These are phyloP conservation scores for Eilema griseolum DNA, from an alignment of 2,888 invertebrate genomes.

Conservation along the genomic window DNA sequence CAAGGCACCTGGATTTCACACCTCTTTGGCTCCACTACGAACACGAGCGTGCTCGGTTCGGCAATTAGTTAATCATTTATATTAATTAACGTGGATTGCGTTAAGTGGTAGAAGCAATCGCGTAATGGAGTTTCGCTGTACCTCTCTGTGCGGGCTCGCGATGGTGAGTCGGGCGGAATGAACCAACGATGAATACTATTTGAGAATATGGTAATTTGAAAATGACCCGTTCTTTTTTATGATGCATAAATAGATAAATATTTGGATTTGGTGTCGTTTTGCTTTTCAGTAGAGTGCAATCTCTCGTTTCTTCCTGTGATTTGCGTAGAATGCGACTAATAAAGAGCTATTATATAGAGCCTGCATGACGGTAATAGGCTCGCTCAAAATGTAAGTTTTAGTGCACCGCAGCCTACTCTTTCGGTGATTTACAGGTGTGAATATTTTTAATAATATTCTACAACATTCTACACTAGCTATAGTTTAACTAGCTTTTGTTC, in stretches of 20 bases:
- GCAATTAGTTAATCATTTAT: constrained; percentile 50
- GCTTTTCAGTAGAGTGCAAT: too few relatives aligned
- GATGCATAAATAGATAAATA: background rate
- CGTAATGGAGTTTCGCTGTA: constrained; percentile 62
- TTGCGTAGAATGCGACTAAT: too few relatives aligned
- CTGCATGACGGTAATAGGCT: too few relatives aligned
- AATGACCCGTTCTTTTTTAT: constrained; percentile 14
- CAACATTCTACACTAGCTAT: too few relatives aligned
- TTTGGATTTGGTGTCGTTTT: too few relatives aligned
- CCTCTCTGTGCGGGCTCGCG: constrained; percentile 14
- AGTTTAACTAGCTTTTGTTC: too few relatives aligned
- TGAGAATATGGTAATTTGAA: constrained; percentile 21
- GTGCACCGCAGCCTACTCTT: too few relatives aligned
- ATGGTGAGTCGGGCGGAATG: constrained; percentile 7
- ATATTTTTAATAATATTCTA: too few relatives aligned
- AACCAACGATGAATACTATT: constrained; percentile 8
- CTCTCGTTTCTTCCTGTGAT: too few relatives aligned
- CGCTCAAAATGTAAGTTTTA: too few relatives aligned
- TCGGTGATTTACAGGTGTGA: too few relatives aligned
- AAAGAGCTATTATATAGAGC: too few relatives aligned
- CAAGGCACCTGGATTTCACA: constrained; percentile 15
- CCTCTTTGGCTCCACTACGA: constrained; percentile 4
- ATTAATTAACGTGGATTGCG: constrained; percentile 54
- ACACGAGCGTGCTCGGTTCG: constrained; percentile 17
- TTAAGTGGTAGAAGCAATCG: constrained; percentile 58